Evolutionary conservation across 2,888 invertebrate species (phyloP), one percentile per base, ranked within the genome.

Genomic region (Drosophila subsilvestris): DNA sequence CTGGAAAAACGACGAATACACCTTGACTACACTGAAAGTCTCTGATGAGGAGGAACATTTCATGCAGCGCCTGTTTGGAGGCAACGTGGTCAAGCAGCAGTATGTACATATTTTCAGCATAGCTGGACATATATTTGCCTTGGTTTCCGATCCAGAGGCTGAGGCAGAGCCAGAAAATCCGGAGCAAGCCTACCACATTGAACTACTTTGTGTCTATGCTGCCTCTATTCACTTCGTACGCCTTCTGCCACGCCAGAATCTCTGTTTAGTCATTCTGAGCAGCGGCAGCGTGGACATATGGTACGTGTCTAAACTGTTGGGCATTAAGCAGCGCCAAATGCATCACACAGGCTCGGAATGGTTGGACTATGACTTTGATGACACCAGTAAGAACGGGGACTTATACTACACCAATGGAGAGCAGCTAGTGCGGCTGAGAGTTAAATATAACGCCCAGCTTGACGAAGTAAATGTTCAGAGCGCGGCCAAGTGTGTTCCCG

Each of bases 221-320:
- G 74, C 86, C 0, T 57, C 78, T 6, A 78, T 91, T 1, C 79
- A 79, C 54, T 76, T 81, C n/a, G 73, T 91, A 22, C 80, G 79
- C 9, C 37, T 90, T 3, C 72, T 90, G 4, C 80, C 78, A 10
- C 62, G 74, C 0, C 73, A 72, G 0, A 89, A 87, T 51, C 69
- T 91, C 3, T 77, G 90, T 8, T 53, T 92, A 14, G 67, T 92
- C 14, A 88, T 87, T 27, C 76, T 91, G 0, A 81, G 75, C 54
- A 90, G 88, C 56, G 91, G 92, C 10, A 87, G 82, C 22, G 81
- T 92, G 37, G 92, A 91, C 56, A 88, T 92, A 14, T 91, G 90
- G 90, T 92, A 88, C 63, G 59, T 86, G 49, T 92, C 91, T 1
- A 50, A 61, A 4, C 44, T 79, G 4, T 67, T 78, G 20, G 73